phyloP scores from a whole-genome alignment of 2,113 vertebrate species.

The Anoplopoma fimbria region DNA sequence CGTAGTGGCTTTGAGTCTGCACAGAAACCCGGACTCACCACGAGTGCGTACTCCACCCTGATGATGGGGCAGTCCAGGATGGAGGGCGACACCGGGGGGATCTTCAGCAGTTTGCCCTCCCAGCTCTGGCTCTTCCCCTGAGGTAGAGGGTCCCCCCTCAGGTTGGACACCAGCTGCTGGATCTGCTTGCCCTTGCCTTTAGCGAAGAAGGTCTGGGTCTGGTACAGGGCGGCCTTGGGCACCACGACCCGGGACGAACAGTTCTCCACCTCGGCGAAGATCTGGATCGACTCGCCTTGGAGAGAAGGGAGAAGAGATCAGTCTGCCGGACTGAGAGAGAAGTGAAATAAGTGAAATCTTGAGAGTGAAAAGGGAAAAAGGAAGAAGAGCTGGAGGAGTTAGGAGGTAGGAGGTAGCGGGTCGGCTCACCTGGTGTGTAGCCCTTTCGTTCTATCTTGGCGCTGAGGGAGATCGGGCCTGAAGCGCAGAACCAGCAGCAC shows the following conservation, averaged over 20 bases:
- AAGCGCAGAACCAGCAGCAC: slow-evolving; percentile 99
- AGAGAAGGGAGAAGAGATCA: slow-evolving; percentile 59
- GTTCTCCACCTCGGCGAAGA: slow-evolving; percentile 98
- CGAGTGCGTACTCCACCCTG: slow-evolving; percentile 94
- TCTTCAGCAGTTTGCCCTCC: slow-evolving; percentile 96
- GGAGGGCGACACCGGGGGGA: slow-evolving; percentile 96
- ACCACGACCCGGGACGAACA: slow-evolving; percentile 96
- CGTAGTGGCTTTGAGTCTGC: neutral
- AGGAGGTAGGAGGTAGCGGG: neutral
- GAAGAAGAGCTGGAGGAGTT: slow-evolving; percentile 1
- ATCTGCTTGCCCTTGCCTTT: slow-evolving; percentile 99
- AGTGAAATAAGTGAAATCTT: slow-evolving; percentile 36
- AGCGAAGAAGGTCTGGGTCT: slow-evolving; percentile 98
- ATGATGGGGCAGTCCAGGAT: slow-evolving; percentile 98
- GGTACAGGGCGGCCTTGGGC: slow-evolving; percentile 98
- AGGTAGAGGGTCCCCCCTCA: slow-evolving; percentile 92
- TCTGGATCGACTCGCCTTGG: slow-evolving; percentile 97
- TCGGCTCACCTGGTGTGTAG: slow-evolving; percentile 94
- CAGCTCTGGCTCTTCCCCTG: slow-evolving; percentile 98
- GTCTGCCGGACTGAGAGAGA: slow-evolving; percentile 69
- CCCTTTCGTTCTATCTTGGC: slow-evolving; percentile 99
- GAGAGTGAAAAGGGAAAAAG: neutral
- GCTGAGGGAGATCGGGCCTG: slow-evolving; percentile 99
- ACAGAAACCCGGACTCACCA: slow-evolving; percentile 84
- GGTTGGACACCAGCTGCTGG: slow-evolving; percentile 93